These are phyloP conservation scores for Petrocephalus sullivani DNA, from an alignment of 2,797 vertebrate species.

Conservation along the genomic window DNA sequence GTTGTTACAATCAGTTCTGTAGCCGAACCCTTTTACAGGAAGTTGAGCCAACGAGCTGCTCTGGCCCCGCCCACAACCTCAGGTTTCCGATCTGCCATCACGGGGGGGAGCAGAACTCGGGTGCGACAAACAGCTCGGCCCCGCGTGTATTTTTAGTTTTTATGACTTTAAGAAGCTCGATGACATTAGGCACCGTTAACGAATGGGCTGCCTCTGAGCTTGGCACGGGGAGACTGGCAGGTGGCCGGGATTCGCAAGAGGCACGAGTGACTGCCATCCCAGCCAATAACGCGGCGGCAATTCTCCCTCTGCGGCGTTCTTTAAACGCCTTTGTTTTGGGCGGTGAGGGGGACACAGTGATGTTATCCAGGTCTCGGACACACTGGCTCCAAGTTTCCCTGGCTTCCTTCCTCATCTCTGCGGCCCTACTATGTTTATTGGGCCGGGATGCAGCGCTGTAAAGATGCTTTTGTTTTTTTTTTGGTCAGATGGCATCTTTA, in stretches of 20 bases:
- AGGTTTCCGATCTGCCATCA: background rate
- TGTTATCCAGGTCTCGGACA: constrained; percentile 28
- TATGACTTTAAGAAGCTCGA: constrained; percentile 24
- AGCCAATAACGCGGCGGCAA: constrained; percentile 29
- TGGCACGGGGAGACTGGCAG: constrained; percentile 39
- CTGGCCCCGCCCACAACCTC: background rate
- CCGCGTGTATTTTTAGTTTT: constrained; percentile 25
- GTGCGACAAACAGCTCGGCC: background rate
- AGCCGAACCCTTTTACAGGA: background rate
- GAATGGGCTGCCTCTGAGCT: constrained; percentile 30
- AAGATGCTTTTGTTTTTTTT: constrained; percentile 24
- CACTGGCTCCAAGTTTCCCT: constrained; percentile 11
- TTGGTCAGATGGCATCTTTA: constrained; percentile 32
- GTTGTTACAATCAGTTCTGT: background rate
- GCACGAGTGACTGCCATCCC: constrained; percentile 27
- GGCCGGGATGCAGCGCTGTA: constrained; percentile 34
- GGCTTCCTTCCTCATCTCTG: constrained; percentile 22
- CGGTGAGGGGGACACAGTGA: background rate
- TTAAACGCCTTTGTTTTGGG: constrained; percentile 26
- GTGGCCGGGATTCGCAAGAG: constrained; percentile 38
- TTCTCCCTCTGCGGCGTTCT: background rate
- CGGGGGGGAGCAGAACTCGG: background rate
- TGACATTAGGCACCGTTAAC: constrained; percentile 39
- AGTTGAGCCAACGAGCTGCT: background rate
- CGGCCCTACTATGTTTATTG: constrained; percentile 37